phyloP scores from a whole-genome alignment of 2,113 vertebrate species.

The Sapayoa aenigma region DNA sequence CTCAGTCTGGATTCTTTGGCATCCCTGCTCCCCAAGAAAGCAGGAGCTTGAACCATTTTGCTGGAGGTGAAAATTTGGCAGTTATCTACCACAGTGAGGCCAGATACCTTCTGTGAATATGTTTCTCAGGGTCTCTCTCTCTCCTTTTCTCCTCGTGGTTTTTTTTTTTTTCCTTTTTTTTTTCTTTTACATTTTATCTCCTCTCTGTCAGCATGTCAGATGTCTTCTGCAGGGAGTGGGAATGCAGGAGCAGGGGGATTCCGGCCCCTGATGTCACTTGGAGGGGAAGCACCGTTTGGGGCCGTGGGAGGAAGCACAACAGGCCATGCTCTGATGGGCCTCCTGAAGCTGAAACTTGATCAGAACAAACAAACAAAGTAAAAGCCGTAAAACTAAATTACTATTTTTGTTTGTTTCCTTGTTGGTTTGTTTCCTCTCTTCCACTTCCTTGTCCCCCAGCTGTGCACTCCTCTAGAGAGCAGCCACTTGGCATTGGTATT shows the following conservation, averaged over 20 bases:
- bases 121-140: not conserved
- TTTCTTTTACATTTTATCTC: not conserved
- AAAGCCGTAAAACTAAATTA: constrained; percentile 54
- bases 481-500: constrained; percentile 19
- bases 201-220: not conserved
- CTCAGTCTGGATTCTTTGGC: not conserved
- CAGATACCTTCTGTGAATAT: not conserved
- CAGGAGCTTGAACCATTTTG: not conserved
- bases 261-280: not conserved
- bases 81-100: not conserved
- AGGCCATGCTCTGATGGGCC: not conserved
- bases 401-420: constrained; percentile 47
- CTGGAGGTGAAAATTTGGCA: not conserved
- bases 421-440: constrained; percentile 8
- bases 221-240: not conserved
- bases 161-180: not conserved
- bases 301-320: not conserved
- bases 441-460: constrained; percentile 42
- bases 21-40: not conserved
- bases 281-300: not conserved
- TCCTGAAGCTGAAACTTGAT: constrained; percentile 33
- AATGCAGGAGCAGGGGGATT: not conserved
- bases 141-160: not conserved
- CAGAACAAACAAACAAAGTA: constrained; percentile 61
- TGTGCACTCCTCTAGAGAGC: constrained; percentile 3